Percentiles rank a stretch among this genome's conserved stretches.
Conservation (phyloP, 2,888 invertebrate genomes). For the Elegia similella region DNA sequence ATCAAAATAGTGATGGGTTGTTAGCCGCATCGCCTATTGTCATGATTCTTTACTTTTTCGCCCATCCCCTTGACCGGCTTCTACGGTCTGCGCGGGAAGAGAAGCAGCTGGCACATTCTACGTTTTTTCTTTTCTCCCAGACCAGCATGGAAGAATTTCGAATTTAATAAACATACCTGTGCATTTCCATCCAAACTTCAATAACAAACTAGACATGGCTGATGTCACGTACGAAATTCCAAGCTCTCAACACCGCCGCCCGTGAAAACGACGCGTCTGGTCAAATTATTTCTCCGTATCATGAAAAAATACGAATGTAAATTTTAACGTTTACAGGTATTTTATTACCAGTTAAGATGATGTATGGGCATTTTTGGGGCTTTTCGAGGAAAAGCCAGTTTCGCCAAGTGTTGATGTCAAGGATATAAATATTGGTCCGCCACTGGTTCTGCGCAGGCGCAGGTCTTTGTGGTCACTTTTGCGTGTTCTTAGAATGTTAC, state of each 20-base stretch:
- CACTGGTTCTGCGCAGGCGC: neutral
- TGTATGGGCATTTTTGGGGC: slow-evolving; percentile 5
- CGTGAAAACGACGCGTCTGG: neutral
- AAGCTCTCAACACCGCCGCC: neutral
- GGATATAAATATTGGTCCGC: neutral
- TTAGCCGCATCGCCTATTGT: too few relatives aligned
- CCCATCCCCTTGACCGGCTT: too few relatives aligned
- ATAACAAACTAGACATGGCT: neutral
- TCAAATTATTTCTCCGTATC: slow-evolving; percentile 6
- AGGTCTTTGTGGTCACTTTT: slow-evolving; percentile 21
- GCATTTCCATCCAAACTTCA: neutral
- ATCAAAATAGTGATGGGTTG: too few relatives aligned
- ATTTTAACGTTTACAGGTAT: slow-evolving; percentile 23
- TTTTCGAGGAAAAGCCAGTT: slow-evolving; percentile 7
- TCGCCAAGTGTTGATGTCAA: neutral
- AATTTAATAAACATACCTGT: neutral
- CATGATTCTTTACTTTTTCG: too few relatives aligned
- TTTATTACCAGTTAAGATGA: slow-evolving; percentile 19
- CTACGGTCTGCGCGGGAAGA: too few relatives aligned
- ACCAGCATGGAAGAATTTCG: too few relatives aligned
- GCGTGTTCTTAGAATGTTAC: slow-evolving; percentile 3
- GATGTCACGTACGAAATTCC: neutral
- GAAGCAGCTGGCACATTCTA: too few relatives aligned
- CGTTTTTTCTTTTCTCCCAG: too few relatives aligned
- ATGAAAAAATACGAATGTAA: slow-evolving; percentile 15